phyloP scores from a whole-genome alignment of 2,888 invertebrate genomes.

The Eupithecia abbreviata region DNA sequence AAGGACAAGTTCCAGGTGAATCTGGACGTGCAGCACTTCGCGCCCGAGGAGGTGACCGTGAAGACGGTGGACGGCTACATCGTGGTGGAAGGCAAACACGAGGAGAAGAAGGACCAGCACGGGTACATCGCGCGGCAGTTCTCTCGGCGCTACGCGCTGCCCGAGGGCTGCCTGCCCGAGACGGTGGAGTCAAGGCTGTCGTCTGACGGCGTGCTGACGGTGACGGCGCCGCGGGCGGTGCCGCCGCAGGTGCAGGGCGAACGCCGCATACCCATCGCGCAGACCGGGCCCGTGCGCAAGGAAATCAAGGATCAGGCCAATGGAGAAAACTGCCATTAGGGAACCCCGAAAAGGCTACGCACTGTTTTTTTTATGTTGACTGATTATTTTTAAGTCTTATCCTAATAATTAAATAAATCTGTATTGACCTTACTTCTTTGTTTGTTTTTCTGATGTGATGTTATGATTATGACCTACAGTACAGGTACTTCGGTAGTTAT shows the following conservation, averaged over 20 bases:
- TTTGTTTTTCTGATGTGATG: too few relatives aligned
- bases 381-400: not conserved
- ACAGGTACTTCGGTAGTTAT: too few relatives aligned
- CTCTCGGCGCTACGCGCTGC: slow-evolving; percentile 89
- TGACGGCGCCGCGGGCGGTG: slow-evolving; percentile 84
- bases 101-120: slow-evolving; percentile 89
- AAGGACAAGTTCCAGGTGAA: slow-evolving; percentile 82
- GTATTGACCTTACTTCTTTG: too few relatives aligned
- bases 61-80: slow-evolving; percentile 88
- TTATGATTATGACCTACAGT: too few relatives aligned
- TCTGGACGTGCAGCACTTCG: slow-evolving; percentile 90
- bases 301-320: slow-evolving; percentile 79
- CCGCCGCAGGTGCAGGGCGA: slow-evolving; percentile 72
- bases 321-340: slow-evolving; percentile 56
- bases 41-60: slow-evolving; percentile 89
- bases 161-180: slow-evolving; percentile 88
- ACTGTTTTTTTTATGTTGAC: not conserved
- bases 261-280: slow-evolving; percentile 83
- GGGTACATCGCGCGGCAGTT: slow-evolving; percentile 90
- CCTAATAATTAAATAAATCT: too few relatives aligned
- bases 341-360: not conserved
- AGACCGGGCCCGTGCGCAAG: slow-evolving; percentile 84
- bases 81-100: slow-evolving; percentile 90
- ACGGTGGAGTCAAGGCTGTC: slow-evolving; percentile 88
- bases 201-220: slow-evolving; percentile 89